phyloP scores from a whole-genome alignment of 2,888 invertebrate species.

The Odontomyia ornata region DNA sequence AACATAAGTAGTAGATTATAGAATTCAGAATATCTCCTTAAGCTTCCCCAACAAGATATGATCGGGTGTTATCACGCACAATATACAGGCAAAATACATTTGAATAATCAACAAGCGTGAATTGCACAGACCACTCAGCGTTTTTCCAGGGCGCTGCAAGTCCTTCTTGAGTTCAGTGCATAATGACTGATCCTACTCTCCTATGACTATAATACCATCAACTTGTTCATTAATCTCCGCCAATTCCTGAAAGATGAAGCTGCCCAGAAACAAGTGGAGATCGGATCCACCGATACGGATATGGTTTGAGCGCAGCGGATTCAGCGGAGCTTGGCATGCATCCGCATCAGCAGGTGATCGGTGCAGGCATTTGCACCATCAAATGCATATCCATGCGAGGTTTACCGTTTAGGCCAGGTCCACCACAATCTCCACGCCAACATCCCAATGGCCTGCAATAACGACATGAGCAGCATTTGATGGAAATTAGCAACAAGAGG shows the following conservation, averaged over 20 bases:
- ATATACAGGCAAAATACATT: neutral
- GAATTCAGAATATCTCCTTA: slow-evolving; percentile 11
- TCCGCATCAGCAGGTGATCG: neutral
- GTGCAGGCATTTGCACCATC: neutral
- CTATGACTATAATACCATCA: neutral
- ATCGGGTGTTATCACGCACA: neutral
- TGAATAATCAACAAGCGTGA: neutral
- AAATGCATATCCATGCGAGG: neutral
- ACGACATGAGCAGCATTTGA: neutral
- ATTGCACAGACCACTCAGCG: too few relatives aligned
- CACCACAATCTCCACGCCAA: too few relatives aligned
- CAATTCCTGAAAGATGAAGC: neutral
- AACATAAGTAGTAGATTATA: slow-evolving; percentile 15
- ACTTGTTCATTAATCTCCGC: neutral
- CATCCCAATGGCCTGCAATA: neutral
- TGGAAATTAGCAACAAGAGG: neutral
- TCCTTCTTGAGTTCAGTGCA: neutral
- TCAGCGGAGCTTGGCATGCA: neutral
- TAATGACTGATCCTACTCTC: neutral
- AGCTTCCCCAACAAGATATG: slow-evolving; percentile 2
- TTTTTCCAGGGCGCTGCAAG: too few relatives aligned
- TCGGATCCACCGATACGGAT: neutral
- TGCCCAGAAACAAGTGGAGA: neutral
- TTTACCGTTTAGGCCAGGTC: too few relatives aligned
- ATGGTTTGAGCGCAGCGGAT: neutral